Conservation (phyloP, 2,797 vertebrate genomes). For the Anniella stebbinsi region DNA sequence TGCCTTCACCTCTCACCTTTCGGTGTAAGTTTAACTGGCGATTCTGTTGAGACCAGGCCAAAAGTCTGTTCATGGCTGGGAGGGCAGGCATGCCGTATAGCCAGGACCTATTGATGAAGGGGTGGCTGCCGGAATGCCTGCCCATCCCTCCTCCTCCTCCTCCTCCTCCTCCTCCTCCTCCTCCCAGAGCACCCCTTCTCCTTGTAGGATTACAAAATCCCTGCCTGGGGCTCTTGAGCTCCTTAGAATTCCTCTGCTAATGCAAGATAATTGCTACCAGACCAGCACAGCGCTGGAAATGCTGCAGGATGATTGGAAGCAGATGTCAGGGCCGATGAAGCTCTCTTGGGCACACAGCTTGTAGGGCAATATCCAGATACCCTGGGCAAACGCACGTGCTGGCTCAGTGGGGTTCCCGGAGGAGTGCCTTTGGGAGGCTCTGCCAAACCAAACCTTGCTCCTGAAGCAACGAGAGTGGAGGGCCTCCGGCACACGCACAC, state of each 20-base stretch:
- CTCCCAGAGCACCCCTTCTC: slow-evolving; percentile 8
- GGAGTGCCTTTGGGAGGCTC: background rate
- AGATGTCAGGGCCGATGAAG: background rate
- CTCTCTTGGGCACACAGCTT: background rate
- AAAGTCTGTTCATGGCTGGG: background rate
- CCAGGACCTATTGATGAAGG: background rate
- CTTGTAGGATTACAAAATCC: background rate
- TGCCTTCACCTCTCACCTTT: background rate
- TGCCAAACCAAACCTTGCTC: background rate
- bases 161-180: no score
- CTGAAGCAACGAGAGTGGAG: no score
- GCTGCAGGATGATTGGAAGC: slow-evolving; percentile 18
- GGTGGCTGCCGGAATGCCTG: background rate
- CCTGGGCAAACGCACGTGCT: no score
- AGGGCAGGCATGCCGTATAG: background rate
- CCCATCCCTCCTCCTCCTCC: slow-evolving; percentile 13
- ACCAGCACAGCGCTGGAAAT: background rate
- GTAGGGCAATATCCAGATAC: background rate
- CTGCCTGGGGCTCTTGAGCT: background rate
- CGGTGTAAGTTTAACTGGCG: background rate
- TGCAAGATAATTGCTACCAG: slow-evolving; percentile 19
- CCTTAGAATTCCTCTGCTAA: slow-evolving; percentile 7
- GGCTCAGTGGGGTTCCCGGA: background rate
- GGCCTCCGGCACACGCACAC: no score
- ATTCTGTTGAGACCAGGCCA: background rate